Conservation (phyloP, 2,797 vertebrate species). For the Enteromius paludinosus region DNA sequence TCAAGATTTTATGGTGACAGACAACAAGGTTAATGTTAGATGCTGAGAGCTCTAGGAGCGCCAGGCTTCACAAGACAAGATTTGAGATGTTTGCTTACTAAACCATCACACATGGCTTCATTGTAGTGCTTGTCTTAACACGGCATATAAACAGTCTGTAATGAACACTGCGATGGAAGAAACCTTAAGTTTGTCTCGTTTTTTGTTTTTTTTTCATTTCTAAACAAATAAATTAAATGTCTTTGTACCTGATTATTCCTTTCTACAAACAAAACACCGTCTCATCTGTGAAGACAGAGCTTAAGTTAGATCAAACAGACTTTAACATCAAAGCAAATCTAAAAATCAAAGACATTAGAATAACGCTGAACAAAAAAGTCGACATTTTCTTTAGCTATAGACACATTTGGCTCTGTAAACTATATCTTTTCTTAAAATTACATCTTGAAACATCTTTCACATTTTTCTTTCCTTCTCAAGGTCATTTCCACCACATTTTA, state of each 20-base stretch:
- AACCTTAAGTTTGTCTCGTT: not conserved
- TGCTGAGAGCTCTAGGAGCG: not conserved
- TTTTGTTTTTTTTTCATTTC: not conserved
- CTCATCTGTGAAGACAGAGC: not conserved
- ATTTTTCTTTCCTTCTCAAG: not conserved
- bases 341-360: not conserved
- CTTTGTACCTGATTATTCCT: not conserved
- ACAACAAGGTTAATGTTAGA: constrained; percentile 32
- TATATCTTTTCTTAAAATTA: not conserved
- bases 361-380: not conserved
- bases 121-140: not conserved
- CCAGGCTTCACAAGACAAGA: not conserved
- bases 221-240: constrained; percentile 23
- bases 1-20: not conserved
- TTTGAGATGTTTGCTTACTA: constrained; percentile 17
- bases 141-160: not conserved
- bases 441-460: not conserved
- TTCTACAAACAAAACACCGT: not conserved
- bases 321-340: not conserved
- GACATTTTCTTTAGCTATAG: not conserved
- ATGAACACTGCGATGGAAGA: constrained; percentile 6
- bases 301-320: not conserved
- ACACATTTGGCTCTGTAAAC: not conserved
- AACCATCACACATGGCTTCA: not conserved
- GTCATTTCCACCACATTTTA: not conserved